Evolutionary conservation across 1,140 invertebrate species (phyloP), one percentile per base, ranked within the genome.

Genomic region (Calliopsis andreniformis): DNA sequence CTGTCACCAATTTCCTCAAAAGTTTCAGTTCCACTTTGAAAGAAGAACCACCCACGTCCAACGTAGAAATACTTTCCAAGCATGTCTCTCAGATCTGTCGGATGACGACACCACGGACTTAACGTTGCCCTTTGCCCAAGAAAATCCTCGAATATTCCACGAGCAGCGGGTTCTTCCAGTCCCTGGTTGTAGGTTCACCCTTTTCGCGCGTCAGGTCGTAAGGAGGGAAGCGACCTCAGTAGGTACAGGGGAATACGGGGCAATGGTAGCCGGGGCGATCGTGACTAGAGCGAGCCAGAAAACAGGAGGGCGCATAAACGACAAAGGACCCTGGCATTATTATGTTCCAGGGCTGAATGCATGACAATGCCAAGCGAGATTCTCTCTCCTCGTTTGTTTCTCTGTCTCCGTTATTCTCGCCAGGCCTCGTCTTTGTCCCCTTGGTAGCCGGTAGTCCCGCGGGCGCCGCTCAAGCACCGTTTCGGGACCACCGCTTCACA

Each of bases 261-360:
- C 70, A 76, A 79, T 76, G 80, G 63, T 76, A 32, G 61, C 66
- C 67, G 75, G 35, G 35, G 62, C 63, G 71, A 55, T 79, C 63
- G 63, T 72, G 82, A 83, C 71, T 67, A 73, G 79, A 76, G 71
- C 70, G 66, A 71, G 58, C 53, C 68, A 80, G 70, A 83, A 76
- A 82, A 73, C 79, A 85, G 62, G 79, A 75, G 85, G 80, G 72
- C 80, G 63, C 80, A 86, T 85, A 81, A 87, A 64, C 85, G 86
- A 88, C 86, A 88, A 87, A 87, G 87, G 84, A 86, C 51, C 76
- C 53, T 23, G 77, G 81, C 76, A 83, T 88, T 88, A 88, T 88
- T 88, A 88, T 86, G 78, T 85, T 76, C 77, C 76, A 72, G 64
- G 73, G 71, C 66, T 77, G 73, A 87, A 87, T 87, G 80, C 86